Evolutionary conservation across 2,797 vertebrate genomes (phyloP), one percentile per base, ranked within the genome.

Genomic region (Girardinus metallicus): DNA sequence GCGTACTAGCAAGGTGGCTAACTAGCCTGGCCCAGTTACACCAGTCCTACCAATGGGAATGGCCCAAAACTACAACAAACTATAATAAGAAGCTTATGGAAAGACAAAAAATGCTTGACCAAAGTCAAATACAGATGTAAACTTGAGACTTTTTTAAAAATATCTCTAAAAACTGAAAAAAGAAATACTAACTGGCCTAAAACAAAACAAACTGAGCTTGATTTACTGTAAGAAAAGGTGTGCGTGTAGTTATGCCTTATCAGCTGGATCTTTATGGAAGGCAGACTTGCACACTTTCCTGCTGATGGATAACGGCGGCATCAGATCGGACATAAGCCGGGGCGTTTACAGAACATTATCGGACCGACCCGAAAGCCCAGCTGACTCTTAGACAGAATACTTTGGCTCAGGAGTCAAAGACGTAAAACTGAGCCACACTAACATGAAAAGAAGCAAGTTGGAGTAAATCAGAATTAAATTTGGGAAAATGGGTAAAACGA

Each of bases 311-410:
- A 15, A 62, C 31, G 70, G 34, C 81, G 86, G 80, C 60, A 78
- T 90, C 83, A 90, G 74, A 51, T 51, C 2, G 21, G 49, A 51
- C 31, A 73, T 81, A 89, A 86, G 23, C 73, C 75, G 86, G 53
- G 0, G 85, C 83, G 71, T 84, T 86, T 83, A 76, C 36, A 64
- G 76, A 41, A 82, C 84, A 90, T 91, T 90, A 88, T 82, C 21
- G 15, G 79, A 60, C 12, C 23, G 0, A 1, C 41, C 5, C 86
- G 72, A 91, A 83, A 90, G 86, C 62, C 29, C 12, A 18, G 12
- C 73, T n/a, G 68, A 55, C 16, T 80, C 34, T 43, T 26, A 1
- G n/a, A 4, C 66, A 64, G 57, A 87, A n/a, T 18, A 60, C n/a
- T 66, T 81, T 74, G 5, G 3, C 41, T n/a, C 39, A 60, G 15